Evolutionary conservation across 2,888 invertebrate species (phyloP).

Genomic region (Drosophila sordidula): DNA sequence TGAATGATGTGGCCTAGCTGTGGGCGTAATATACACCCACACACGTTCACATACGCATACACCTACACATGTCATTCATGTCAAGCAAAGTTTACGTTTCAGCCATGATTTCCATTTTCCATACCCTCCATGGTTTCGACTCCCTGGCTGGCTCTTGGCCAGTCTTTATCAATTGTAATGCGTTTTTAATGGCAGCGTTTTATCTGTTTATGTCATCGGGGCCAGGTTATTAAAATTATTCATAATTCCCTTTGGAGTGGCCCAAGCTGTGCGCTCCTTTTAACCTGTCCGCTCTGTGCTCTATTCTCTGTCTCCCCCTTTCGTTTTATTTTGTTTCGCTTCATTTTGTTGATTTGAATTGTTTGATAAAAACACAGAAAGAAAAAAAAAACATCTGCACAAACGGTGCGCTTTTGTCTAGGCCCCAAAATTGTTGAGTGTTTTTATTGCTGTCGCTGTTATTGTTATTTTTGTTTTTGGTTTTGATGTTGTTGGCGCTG

Average conservation of each 20-base stretch:
- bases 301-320: neutral
- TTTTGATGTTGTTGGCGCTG: conserved; percentile 42
- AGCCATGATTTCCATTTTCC: conserved; percentile 46
- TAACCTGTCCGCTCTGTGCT: conserved; percentile 11
- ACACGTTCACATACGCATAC: conserved; percentile 5
- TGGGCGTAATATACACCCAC: conserved; percentile 16
- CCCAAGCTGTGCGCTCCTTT: conserved; percentile 14
- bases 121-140: conserved; percentile 6
- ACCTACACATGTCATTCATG: conserved; percentile 62
- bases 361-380: conserved; percentile 45
- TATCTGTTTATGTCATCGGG: conserved; percentile 75
- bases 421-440: conserved; percentile 45
- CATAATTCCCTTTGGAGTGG: conserved; percentile 63
- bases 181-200: conserved; percentile 72
- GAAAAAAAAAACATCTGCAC: conserved; percentile 41
- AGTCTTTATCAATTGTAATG: conserved; percentile 73
- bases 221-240: conserved; percentile 71
- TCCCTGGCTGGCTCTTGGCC: conserved; percentile 22
- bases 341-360: conserved; percentile 53
- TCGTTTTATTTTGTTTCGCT: conserved; percentile 26
- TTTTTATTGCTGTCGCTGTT: conserved; percentile 27
- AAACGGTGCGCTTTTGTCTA: conserved; percentile 53
- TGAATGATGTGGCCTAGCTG: conserved; percentile 65
- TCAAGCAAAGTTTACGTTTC: conserved; percentile 63
- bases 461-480: conserved; percentile 35